Evolutionary conservation across 2,888 invertebrate species (phyloP).

Genomic region (Uropetala carovei): DNA sequence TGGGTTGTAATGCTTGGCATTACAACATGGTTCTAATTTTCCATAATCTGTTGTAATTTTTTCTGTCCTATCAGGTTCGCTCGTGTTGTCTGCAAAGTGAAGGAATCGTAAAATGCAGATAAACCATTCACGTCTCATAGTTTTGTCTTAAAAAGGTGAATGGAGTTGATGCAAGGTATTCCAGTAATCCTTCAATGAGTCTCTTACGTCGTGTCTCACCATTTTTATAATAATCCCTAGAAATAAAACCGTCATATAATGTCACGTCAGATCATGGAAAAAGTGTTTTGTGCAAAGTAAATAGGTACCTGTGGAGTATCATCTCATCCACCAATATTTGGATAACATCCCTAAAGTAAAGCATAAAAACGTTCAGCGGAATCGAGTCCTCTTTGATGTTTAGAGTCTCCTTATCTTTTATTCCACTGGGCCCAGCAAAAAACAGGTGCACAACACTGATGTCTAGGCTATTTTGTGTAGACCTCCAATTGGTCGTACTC

Average conservation of each 20-base stretch:
- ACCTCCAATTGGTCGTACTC: too few species aligned
- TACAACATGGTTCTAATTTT: neutral
- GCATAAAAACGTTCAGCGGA: too few species aligned
- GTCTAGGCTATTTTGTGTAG: too few species aligned
- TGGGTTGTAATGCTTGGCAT: constrained; percentile 3
- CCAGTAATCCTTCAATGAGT: neutral
- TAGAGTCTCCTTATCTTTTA: too few species aligned
- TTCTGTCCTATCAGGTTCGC: too few species aligned
- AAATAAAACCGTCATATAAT: neutral
- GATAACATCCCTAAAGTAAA: too few species aligned
- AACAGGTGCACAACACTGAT: too few species aligned
- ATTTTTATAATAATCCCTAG: neutral
- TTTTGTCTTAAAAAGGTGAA: neutral
- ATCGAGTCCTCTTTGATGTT: too few species aligned
- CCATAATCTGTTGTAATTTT: neutral
- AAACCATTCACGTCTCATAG: neutral
- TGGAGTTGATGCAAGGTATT: neutral
- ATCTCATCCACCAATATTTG: too few species aligned
- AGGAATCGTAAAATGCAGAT: neutral
- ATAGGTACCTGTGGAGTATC: too few species aligned
- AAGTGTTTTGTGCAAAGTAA: too few species aligned
- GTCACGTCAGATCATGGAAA: neutral
- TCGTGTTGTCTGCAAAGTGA: neutral
- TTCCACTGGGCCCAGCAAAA: too few species aligned
- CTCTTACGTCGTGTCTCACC: neutral